Evolutionary conservation across 2,113 vertebrate species (phyloP), one percentile per base, ranked within the genome.

Genomic region (Cygnus atratus): DNA sequence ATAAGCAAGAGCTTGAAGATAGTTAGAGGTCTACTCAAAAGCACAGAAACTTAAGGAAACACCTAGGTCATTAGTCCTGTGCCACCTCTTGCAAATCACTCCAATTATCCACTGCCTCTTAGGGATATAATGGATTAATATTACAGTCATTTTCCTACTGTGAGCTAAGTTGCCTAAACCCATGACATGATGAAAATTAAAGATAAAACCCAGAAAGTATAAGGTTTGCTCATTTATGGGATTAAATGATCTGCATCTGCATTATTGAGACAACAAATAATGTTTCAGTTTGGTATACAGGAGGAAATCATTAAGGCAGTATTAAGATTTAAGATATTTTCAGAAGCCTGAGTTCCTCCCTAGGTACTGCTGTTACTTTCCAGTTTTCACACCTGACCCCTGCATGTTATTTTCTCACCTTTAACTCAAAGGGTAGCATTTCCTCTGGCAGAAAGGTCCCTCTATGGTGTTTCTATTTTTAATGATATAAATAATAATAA

Each of bases 401-500:
- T 41, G 7, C 24, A 65, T 4, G 10, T 41, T 90, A 57, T 77
- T 88, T 93, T 95, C 52, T 80, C 46, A 86, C 20, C 48, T 76
- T 86, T 76, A 48, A 73, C 10, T 92, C 31, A 39, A 65, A 78
- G 37, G 14, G 20, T 28, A 75, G 31, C 26, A 79, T 41, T 96
- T 52, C 41, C n/a, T 55, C 31, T 21, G 11, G 39, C 22, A 75
- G 86, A 87, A 68, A 41, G 33, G 31, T 86, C 31, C 17, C 28
- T 87, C 29, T 54, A 31, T 21, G 22, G 22, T 50, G 37, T 54
- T 89, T 95, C 77, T 95, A 46, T 91, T 92, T 91, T 88, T 77
- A 86, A 73, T 29, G 59, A 21, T 48, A 48, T 48, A 48, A 48
- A 48, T 48, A 48, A 21, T 48, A 48, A 48, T 48, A 48, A 48